Evolutionary conservation across 2,888 invertebrate genomes (phyloP), one percentile per base, ranked within the genome.

Genomic region (Neelides folsomi): DNA sequence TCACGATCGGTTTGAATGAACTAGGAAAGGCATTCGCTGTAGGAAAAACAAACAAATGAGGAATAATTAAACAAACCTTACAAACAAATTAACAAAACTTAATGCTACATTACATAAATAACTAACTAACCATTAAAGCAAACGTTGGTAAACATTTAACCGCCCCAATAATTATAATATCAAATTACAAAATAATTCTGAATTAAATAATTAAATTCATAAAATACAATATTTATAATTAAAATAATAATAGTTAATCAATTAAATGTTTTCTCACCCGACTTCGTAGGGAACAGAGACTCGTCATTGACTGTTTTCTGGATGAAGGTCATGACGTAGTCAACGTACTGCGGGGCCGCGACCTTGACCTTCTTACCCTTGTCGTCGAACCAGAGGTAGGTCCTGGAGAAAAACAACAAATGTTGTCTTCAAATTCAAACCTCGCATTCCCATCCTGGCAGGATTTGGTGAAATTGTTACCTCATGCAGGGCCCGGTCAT

Each of bases 381-480:
- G 73, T 95, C 95, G 76, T 97, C 95, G 76, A 89, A 86, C 95
- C 95, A 97, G 68, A 88, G 81, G 79, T 94, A 95, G 71, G 85
- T 83, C 78, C 94, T 93, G n/a, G n/a, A n/a, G n/a, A n/a, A n/a
- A n/a, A n/a, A n/a, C n/a, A n/a, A n/a, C n/a, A n/a, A n/a, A n/a
- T n/a, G n/a, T n/a, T n/a, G n/a, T n/a, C n/a, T n/a, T n/a, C n/a
- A n/a, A n/a, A n/a, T n/a, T n/a, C n/a, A n/a, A n/a, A n/a, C n/a
- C n/a, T n/a, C n/a, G n/a, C n/a, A n/a, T n/a, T n/a, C n/a, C n/a
- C n/a, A n/a, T 36, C 36, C 16, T 50, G 7, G 2, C 46, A 34
- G 36, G 13, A 16, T 19, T 39, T 12, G 42, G 8, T 20, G 10
- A 13, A 9, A 19, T 38, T 10, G 66, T 75, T 74, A 87, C 87